Base-by-base conservation (phyloP, 2,797 vertebrate species). In the Amblyopsis hoosieri region DNA sequence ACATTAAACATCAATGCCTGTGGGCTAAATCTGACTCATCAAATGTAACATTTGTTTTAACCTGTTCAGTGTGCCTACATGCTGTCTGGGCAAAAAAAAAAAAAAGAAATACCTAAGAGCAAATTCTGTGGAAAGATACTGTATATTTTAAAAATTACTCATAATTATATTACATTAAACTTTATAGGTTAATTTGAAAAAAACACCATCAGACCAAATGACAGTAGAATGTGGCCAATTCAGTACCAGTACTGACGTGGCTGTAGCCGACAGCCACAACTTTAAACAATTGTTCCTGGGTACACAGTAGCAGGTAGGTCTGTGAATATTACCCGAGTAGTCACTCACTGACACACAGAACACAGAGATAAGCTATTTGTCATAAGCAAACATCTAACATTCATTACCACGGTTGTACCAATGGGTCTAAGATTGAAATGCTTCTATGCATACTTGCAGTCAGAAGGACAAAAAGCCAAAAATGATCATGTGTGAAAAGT, bases 261-360 rank as follows among this genome's bases (percentile, higher is more conserved):
- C 71, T 67, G 73, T 64, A 37, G 62, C 59, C 45, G 64, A 71
- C 72, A 46, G 60, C 69, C 67, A 59, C 17, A 59, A 63, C 74
- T 82, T 66, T 81, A 72, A 88, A 83, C 67, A 71, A 82, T 82
- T 81, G 76, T 76, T 76, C 72, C 69, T 74, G 57, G 66, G 55
- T 81, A 84, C 45, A 61, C 53, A 12, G 48, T 60, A 23, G 29
- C 49, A 59, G 14, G 53, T 15, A 48, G 11, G 45, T 31, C 58
- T 51, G 11, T 56, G n/a, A 9, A 50, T 60, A 37, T 64, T 64
- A 76, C 15, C 6, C 8, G 6, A 42, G 6, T 7, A 82, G 69
- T 69, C 12, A 6, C 10, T 42, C 55, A 71, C 23, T 63, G 62
- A 57, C 62, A 70, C 46, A 70, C 42, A 69, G 31, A n/a, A 23